A percentile compares a stretch with the other conserved stretches of the same genome.
phyloP scores from a whole-genome alignment of 2,888 invertebrate species.

The Scotopteryx bipunctaria region DNA sequence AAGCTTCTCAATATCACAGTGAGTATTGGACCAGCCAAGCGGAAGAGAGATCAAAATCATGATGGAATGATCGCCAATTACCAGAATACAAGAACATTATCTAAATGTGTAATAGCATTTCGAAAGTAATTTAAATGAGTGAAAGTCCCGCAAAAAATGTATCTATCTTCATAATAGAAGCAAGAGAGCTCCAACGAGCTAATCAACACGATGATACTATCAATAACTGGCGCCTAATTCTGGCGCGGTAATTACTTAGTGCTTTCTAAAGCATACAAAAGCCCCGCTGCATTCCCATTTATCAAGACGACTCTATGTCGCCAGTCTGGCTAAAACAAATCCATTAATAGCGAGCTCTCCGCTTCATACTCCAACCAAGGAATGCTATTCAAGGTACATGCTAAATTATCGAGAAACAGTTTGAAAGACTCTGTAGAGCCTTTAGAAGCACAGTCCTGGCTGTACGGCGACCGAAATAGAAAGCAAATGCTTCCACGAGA shows the following conservation, averaged over 20 bases:
- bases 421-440: too few relatives aligned
- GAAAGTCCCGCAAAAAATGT: slow-evolving; percentile 21
- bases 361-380: too few relatives aligned
- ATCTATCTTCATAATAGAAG: slow-evolving; percentile 10
- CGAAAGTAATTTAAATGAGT: slow-evolving; percentile 18
- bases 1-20: too few relatives aligned
- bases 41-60: too few relatives aligned
- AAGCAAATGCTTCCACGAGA: slow-evolving; percentile 52
- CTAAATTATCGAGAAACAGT: too few relatives aligned
- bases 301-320: slow-evolving; percentile 8
- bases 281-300: slow-evolving; percentile 13
- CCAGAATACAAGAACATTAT: slow-evolving; percentile 5
- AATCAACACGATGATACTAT: slow-evolving; percentile 27
- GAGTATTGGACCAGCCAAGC: too few relatives aligned
- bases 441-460: neutral
- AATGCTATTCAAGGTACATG: too few relatives aligned
- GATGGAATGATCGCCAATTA: neutral
- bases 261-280: slow-evolving; percentile 32
- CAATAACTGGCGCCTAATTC: slow-evolving; percentile 33
- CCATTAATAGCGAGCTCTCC: too few relatives aligned
- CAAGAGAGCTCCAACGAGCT: slow-evolving; percentile 14
- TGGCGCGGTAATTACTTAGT: slow-evolving; percentile 26
- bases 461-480: slow-evolving; percentile 44
- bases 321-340: too few relatives aligned
- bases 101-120: slow-evolving; percentile 9